Conservation (phyloP, 2,797 vertebrate species). For the Acanthurus tractus region DNA sequence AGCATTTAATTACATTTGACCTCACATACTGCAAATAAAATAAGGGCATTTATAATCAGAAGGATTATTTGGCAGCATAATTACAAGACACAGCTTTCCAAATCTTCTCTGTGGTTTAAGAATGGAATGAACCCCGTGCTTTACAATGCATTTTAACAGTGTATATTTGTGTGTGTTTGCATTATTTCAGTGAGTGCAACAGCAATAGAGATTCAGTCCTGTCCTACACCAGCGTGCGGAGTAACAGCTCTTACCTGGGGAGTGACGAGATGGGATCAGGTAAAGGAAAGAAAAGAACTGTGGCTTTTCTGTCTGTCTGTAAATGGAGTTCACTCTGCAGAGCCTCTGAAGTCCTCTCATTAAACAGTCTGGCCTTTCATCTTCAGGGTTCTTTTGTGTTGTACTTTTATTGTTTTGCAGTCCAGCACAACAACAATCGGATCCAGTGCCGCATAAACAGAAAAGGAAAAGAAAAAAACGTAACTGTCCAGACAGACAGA, state of each 20-base stretch:
- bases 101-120: conserved; percentile 58
- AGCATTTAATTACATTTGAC: conserved; percentile 68
- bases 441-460: background rate
- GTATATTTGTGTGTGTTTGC: conserved; percentile 30
- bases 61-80: conserved; percentile 71
- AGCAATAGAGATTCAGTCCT: conserved; percentile 98
- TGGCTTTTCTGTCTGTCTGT: background rate
- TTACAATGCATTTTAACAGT: conserved; percentile 30
- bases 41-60: conserved; percentile 62
- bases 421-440: too few relatives aligned
- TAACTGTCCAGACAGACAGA: background rate
- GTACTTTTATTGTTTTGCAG: background rate
- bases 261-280: conserved; percentile 99
- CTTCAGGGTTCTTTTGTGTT: background rate
- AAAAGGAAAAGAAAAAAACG: background rate
- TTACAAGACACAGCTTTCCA: conserved; percentile 65
- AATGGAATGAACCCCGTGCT: conserved; percentile 50
- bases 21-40: conserved; percentile 67
- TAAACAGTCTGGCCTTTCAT: background rate
- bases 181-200: conserved; percentile 92
- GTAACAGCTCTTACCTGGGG: conserved; percentile 97
- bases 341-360: background rate
- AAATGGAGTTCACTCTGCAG: background rate
- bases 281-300: conserved; percentile 66
- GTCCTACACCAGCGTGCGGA: conserved; percentile 97